Evolutionary conservation across 2,797 vertebrate genomes (phyloP), one percentile per base, ranked within the genome.

Genomic region (Callimico goeldii): DNA sequence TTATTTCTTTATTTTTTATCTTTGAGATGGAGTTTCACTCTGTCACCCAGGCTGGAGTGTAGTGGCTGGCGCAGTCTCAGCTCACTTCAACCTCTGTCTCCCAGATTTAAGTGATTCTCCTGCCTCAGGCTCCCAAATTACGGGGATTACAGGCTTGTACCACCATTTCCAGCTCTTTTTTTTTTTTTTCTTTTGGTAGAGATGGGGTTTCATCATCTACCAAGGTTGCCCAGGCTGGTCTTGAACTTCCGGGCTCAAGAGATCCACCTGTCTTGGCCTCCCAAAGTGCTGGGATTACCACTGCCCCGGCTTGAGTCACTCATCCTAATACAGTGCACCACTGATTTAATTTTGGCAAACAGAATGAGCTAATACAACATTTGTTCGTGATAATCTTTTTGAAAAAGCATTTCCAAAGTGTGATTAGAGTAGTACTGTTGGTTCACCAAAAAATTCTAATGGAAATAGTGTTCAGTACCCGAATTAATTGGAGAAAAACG

Each of bases 311-410:
- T 7, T 81, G 22, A 84, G 2, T 55, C 58, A 73, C 43, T 96
- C 14, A 39, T 75, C 28, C 94, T 84, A 90, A 20, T 75, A 43
- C 1, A 80, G 5, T 39, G 55, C n/a, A 15, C 48, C 22, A 41
- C 33, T 85, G 20, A 73, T 88, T 73, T 5, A 9, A 90, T 88
- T 94, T 97, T 89, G 61, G 67, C 28, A 91, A 88, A 50, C 55
- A 77, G 7, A 15, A 77, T 36, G 50, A 72, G 19, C 26, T 92
- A 90, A 91, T 79, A n/a, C 1, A 72, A 28, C 15, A 79, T 50
- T 94, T 93, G 58, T 41, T 90, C 41, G 28, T 76, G 8, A 36
- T 8, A 72, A 5, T 43, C 58, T 70, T 92, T 36, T 50, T 0
- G 3, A 58, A 88, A 88, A 82, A 52, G 7, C 3, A 2, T 92